Evolutionary conservation across 2,888 invertebrate species (phyloP).

Genomic region (Amiota mariae): DNA sequence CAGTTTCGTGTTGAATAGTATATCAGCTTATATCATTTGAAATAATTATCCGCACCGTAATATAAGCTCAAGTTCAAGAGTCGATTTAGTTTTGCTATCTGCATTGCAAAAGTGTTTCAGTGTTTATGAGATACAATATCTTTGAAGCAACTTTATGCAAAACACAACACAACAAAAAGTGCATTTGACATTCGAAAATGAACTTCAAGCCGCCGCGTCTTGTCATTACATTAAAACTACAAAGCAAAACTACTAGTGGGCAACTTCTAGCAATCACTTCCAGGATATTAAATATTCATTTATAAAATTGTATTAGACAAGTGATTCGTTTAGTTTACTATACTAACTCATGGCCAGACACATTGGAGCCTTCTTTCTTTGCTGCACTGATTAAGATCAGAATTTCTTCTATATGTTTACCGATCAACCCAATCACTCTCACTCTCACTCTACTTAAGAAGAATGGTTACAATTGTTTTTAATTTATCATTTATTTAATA

Average conservation of each 20-base stretch:
- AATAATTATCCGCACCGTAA: constrained; percentile 9
- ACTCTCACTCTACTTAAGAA: too few relatives aligned
- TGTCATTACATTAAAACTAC: too few relatives aligned
- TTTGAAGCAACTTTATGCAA: constrained; percentile 9
- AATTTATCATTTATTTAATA: constrained; percentile 16
- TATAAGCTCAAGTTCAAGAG: constrained; percentile 9
- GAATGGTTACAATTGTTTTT: too few relatives aligned
- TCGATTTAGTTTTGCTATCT: constrained; percentile 17
- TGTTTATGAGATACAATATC: background rate
- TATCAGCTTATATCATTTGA: constrained; percentile 20
- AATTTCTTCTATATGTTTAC: background rate
- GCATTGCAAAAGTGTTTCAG: constrained; percentile 10
- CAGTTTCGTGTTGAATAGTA: background rate
- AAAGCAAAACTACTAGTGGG: too few relatives aligned
- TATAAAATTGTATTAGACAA: too few relatives aligned
- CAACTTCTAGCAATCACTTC: too few relatives aligned
- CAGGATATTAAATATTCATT: too few relatives aligned
- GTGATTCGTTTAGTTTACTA: too few relatives aligned
- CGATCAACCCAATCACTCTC: too few relatives aligned
- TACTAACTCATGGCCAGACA: background rate
- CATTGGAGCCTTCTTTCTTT: background rate
- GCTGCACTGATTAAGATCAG: too few relatives aligned
- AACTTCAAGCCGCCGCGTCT: too few relatives aligned
- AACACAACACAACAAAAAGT: background rate
- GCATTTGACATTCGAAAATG: background rate